Evolutionary conservation across 2,113 vertebrate species (phyloP).

Genomic region (Heliornis fulica): DNA sequence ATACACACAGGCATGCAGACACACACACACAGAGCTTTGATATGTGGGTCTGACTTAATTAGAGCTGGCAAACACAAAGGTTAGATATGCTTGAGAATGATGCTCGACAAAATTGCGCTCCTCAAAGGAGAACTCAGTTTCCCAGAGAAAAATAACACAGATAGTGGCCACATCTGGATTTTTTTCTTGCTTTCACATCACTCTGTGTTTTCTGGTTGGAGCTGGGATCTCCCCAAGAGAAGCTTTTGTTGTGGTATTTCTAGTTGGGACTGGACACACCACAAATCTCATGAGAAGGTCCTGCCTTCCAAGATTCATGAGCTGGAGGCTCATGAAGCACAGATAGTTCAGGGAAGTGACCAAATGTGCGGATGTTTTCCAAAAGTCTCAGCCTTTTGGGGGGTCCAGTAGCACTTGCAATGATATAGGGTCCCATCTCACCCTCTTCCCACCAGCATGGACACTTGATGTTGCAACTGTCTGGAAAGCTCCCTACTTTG

Average conservation of each 20-base stretch:
- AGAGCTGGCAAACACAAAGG: background rate
- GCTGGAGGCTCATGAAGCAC: background rate
- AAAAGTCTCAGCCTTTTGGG: conserved; percentile 25
- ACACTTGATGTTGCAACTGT: background rate
- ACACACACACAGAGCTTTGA: background rate
- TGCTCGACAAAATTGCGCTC: background rate
- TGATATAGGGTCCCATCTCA: background rate
- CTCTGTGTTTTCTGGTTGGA: conserved; percentile 35
- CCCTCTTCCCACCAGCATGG: background rate
- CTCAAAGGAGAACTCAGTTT: background rate
- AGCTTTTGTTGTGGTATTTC: conserved; percentile 59
- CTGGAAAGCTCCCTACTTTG: background rate
- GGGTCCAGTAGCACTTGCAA: background rate
- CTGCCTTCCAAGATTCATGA: conserved; percentile 55
- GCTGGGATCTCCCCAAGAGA: conserved; percentile 39
- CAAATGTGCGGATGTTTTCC: background rate
- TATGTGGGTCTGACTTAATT: background rate
- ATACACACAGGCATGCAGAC: background rate
- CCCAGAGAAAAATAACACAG: conserved; percentile 22
- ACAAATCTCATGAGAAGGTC: conserved; percentile 37
- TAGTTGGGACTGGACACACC: background rate
- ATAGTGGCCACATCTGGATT: conserved; percentile 39
- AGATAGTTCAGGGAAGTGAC: background rate
- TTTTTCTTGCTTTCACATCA: conserved; percentile 39
- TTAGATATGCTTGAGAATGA: background rate